Base-by-base conservation (phyloP, 2,797 vertebrate genomes). In the Eulemur albifrons region DNA sequence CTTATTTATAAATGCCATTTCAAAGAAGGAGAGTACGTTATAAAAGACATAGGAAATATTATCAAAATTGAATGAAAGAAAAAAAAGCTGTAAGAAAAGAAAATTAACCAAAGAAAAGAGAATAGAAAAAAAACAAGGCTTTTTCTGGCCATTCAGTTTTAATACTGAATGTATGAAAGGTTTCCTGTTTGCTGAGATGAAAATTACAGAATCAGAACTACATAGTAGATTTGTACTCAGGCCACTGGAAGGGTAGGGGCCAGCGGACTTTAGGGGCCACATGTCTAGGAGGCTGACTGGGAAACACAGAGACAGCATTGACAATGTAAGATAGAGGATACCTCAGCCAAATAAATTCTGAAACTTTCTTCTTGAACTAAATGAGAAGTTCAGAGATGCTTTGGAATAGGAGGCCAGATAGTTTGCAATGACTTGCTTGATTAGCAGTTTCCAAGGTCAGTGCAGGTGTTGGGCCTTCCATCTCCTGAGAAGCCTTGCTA, bases 1-100 rank as follows among this genome's bases (percentile, higher is more conserved):
- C 17, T 90, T 92, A 59, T 30, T 93, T 94, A 35, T 30, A 63
- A 75, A 80, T 80, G 17, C 75, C 52, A 89, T 93, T 90, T 97
- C 85, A 85, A 65, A 15, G 57, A 96, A 40, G 43, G 30, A 32
- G 94, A 75, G 57, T 30, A 27, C 35, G 35, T 35, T 52, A 81
- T 89, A 92, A 97, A 96, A 93, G 17, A 59, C 52, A 65, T 50
- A 92, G 2, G 32, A 94, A 85, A 81, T 95, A 15, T 83, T 84
- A 93, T 27, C 57, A 67, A 92, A 95, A 95, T 3, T 72, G 82
- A 94, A 38, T 35, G 90, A 18, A 88, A 95, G 35, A 54, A 57
- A 65, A 84, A 92, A 81, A 48, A 67, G 61, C 9, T 45, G 6
- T 30, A 91, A 52, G 7, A 84, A 88, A 76, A 48, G 21, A 61